These are phyloP conservation scores for Malaclemys terrapin DNA, from an alignment of 2,113 vertebrate genomes.

Conservation along the genomic window DNA sequence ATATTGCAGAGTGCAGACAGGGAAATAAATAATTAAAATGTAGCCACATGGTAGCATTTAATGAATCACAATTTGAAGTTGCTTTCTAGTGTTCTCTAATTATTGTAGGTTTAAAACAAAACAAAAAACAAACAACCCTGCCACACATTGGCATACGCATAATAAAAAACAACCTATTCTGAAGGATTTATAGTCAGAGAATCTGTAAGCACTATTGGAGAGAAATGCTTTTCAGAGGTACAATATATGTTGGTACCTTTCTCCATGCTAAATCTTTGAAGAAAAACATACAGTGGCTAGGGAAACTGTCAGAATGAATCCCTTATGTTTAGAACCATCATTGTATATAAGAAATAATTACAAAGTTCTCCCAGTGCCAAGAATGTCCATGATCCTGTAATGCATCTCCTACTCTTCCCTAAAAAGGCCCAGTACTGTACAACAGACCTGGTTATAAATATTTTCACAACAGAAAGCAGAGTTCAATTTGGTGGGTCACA, in stretches of 20 bases:
- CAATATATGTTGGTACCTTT: accelerated
- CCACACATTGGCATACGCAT: no score
- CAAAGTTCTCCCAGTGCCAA: not conserved
- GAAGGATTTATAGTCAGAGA: not conserved
- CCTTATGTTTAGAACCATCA: accelerated
- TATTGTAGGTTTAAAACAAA: no score
- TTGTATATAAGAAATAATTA: not conserved
- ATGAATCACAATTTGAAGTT: not conserved
- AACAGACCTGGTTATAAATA: not conserved
- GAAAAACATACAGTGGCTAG: accelerated
- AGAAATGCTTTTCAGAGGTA: accelerated
- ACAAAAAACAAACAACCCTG: no score
- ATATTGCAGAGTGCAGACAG: no score
- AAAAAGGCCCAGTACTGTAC: not conserved
- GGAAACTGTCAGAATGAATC: accelerated
- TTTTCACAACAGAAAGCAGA: not conserved
- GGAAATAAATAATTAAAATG: not conserved
- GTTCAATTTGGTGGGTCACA: not conserved
- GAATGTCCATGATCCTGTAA: accelerated
- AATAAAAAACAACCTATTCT: not conserved
- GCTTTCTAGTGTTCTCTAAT: not conserved
- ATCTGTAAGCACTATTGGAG: not conserved
- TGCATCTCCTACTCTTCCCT: not conserved
- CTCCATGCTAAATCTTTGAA: accelerated
- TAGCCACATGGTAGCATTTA: not conserved